phyloP scores from a whole-genome alignment of 1,140 invertebrate species.

The Bombus balteatus region DNA sequence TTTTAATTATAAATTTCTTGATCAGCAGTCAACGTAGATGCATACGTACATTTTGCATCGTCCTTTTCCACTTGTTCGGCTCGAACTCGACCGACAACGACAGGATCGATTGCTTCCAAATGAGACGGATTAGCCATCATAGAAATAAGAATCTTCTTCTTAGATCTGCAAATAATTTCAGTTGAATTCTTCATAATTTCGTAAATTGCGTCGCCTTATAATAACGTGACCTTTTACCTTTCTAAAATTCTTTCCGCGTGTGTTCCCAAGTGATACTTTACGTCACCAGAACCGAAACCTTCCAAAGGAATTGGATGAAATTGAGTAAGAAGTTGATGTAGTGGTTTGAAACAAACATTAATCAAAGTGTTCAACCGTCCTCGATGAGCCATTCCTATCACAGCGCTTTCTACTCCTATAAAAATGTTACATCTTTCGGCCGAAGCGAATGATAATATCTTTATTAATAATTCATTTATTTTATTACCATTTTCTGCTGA shows the following conservation, averaged over 20 bases:
- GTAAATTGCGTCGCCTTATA: too few species aligned
- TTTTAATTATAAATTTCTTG: not conserved
- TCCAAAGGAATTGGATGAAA: constrained; percentile 83
- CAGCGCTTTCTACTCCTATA: constrained; percentile 89
- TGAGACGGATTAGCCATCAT: constrained; percentile 96
- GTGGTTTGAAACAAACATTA: constrained; percentile 94
- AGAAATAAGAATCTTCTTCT: constrained; percentile 91
- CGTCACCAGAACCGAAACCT: constrained; percentile 93
- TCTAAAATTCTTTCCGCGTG: constrained; percentile 86
- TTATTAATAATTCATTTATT: not conserved
- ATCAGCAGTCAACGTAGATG: too few species aligned
- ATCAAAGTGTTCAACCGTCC: constrained; percentile 95
- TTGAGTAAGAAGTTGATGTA: constrained; percentile 93
- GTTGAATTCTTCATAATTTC: not conserved
- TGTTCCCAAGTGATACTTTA: constrained; percentile 97
- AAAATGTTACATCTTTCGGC: not conserved
- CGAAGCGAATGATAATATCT: not conserved
- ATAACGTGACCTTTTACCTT: constrained; percentile 49
- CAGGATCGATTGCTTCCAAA: constrained; percentile 93
- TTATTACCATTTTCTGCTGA: constrained; percentile 85
- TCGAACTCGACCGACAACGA: constrained; percentile 91
- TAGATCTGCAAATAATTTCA: constrained; percentile 82
- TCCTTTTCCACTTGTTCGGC: constrained; percentile 94
- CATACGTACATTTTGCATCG: constrained; percentile 88
- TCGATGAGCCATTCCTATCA: constrained; percentile 96